phyloP scores from a whole-genome alignment of 2,113 vertebrate species.

The Chiloscyllium plagiosum region DNA sequence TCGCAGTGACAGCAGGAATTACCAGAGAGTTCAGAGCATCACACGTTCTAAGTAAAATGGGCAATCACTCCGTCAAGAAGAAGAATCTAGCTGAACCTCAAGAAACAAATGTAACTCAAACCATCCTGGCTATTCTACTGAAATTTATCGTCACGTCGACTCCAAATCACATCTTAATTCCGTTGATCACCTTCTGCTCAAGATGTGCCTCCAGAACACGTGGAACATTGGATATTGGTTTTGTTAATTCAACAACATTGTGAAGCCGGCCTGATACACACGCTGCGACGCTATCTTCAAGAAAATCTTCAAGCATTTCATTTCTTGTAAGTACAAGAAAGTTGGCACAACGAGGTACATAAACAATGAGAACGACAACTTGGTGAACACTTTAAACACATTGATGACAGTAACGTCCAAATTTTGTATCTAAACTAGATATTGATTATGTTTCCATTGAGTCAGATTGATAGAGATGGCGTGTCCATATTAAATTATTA shows the following conservation, averaged over 20 bases:
- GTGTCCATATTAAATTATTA: background rate
- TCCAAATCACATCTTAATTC: slow-evolving; percentile 96
- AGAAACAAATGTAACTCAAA: slow-evolving; percentile 95
- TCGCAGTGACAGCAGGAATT: slow-evolving; percentile 48
- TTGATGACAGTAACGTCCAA: too few relatives aligned
- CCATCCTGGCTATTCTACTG: slow-evolving; percentile 91
- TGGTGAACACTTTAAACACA: too few relatives aligned
- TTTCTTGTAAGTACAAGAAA: slow-evolving; percentile 94
- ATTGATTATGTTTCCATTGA: background rate
- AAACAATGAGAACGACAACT: too few relatives aligned
- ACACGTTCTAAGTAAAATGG: slow-evolving; percentile 91
- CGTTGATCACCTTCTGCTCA: slow-evolving; percentile 93
- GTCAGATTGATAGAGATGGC: background rate
- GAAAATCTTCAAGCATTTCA: slow-evolving; percentile 97
- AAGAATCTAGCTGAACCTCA: slow-evolving; percentile 82
- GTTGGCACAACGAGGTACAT: too few relatives aligned
- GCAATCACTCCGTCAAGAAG: slow-evolving; percentile 81
- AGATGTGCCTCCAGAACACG: slow-evolving; percentile 84
- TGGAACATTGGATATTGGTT: slow-evolving; percentile 99
- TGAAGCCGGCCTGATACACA: slow-evolving; percentile 94
- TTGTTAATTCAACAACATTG: slow-evolving; percentile 98
- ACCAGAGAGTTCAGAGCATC: slow-evolving; percentile 78
- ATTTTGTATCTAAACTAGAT: too few relatives aligned
- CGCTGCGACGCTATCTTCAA: slow-evolving; percentile 96
- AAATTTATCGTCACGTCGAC: slow-evolving; percentile 98